Conservation (phyloP, 1,140 invertebrate species). For the Megathymus violae region DNA sequence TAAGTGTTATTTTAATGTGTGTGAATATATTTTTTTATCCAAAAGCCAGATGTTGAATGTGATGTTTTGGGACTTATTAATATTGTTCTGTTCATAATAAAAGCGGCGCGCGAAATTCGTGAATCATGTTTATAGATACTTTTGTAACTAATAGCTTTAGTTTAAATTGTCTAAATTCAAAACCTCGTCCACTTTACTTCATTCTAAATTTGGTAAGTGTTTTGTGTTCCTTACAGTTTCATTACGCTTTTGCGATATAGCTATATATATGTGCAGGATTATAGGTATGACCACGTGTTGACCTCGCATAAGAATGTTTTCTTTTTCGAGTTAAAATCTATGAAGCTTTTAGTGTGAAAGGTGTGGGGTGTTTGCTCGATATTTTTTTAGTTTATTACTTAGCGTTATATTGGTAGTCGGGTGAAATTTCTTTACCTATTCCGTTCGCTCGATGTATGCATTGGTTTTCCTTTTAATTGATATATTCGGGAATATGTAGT, state of each 20-base stretch:
- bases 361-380: conserved; percentile 2
- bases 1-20: too few species aligned
- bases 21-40: too few species aligned
- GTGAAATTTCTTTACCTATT: conserved; percentile 4
- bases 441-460: not conserved
- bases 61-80: conserved; percentile 14
- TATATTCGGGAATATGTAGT: not conserved
- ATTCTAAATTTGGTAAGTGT: conserved; percentile 4
- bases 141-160: not conserved
- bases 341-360: conserved; percentile 16
- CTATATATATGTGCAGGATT: conserved; percentile 2
- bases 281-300: conserved; percentile 29
- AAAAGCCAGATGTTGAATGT: not conserved
- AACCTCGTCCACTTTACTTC: not conserved
- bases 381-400: conserved; percentile 10
- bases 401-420: not conserved
- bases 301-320: conserved; percentile 23
- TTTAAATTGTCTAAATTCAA: conserved; percentile 9
- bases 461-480: not conserved
- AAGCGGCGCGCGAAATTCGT: conserved; percentile 2
- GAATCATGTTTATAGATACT: not conserved
- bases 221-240: not conserved
- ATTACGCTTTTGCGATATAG: conserved; percentile 2
- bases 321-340: conserved; percentile 26
- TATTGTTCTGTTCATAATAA: not conserved